These are phyloP conservation scores for Neosalanx taihuensis DNA, from an alignment of 2,797 vertebrate species.

Conservation along the genomic window DNA sequence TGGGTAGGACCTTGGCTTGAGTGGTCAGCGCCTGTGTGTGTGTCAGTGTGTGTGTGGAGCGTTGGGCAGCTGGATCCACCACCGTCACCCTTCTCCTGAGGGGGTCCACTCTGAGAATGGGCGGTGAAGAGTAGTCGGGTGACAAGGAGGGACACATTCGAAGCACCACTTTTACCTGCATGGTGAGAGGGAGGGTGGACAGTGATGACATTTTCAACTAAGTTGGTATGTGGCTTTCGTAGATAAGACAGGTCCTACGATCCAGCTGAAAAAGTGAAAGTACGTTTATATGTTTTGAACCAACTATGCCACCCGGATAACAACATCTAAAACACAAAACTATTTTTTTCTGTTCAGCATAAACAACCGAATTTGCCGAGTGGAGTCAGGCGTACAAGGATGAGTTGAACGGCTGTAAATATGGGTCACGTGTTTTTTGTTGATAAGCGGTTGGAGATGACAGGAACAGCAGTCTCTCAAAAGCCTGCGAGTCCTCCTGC, in stretches of 20 bases:
- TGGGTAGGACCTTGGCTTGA: slow-evolving; percentile 79
- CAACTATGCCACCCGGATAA: background rate
- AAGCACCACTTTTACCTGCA: slow-evolving; percentile 92
- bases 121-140: slow-evolving; percentile 77
- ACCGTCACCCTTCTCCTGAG: slow-evolving; percentile 89
- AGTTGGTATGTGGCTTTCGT: no score
- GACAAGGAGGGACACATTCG: slow-evolving; percentile 83
- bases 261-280: no score
- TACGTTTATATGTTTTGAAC: no score
- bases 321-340: background rate
- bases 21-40: slow-evolving; percentile 45
- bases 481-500: background rate
- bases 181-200: slow-evolving; percentile 3
- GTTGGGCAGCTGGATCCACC: slow-evolving; percentile 75
- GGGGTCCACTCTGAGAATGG: slow-evolving; percentile 85
- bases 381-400: background rate
- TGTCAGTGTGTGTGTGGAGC: slow-evolving; percentile 62
- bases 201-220: slow-evolving; percentile 5
- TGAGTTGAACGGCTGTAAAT: background rate
- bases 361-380: background rate
- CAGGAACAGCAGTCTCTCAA: background rate
- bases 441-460: slow-evolving; percentile 8
- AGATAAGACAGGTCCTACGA: no score
- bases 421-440: background rate
- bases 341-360: background rate